These are phyloP conservation scores for Microctenopoma stevenorrisi DNA, from an alignment of 2,797 vertebrate genomes.

Conservation along the genomic window DNA sequence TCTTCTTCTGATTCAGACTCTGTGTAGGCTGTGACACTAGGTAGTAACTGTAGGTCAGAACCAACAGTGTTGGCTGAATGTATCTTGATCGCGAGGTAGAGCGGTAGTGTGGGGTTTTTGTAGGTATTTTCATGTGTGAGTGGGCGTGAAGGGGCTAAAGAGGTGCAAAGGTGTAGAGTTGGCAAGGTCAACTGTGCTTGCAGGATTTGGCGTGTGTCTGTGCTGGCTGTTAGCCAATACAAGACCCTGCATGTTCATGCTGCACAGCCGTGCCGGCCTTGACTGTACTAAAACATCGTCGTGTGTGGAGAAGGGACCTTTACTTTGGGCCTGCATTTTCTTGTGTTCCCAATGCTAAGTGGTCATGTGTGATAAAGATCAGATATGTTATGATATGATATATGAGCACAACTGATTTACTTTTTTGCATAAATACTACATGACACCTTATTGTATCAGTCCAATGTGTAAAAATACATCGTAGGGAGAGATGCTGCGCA, in stretches of 20 bases:
- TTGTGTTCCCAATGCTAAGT: not conserved
- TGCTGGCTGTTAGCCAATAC: conserved; percentile 35
- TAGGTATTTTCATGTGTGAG: conserved; percentile 14
- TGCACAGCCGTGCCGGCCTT: conserved; percentile 27
- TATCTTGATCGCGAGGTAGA: not conserved
- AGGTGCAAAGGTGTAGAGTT: conserved; percentile 25
- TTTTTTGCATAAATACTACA: not conserved
- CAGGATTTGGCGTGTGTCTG: conserved; percentile 48
- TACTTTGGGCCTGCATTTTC: not conserved
- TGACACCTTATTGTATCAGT: not conserved
- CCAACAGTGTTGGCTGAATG: conserved; percentile 38
- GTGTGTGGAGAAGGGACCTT: not conserved
- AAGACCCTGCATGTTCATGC: conserved; percentile 53
- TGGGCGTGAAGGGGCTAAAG: conserved; percentile 28
- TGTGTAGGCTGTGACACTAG: conserved; percentile 17
- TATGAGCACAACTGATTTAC: not conserved
- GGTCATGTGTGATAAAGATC: not conserved
- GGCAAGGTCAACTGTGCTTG: conserved; percentile 40
- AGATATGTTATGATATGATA: not conserved
- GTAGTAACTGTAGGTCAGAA: conserved; percentile 39
- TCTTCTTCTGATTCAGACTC: conserved; percentile 41
- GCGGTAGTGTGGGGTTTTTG: conserved; percentile 14
- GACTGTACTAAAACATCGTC: not conserved
- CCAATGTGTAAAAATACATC: not conserved
- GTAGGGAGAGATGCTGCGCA: not conserved